These are phyloP conservation scores for Apaloderma vittatum DNA, from an alignment of 2,113 vertebrate genomes.

Conservation along the genomic window DNA sequence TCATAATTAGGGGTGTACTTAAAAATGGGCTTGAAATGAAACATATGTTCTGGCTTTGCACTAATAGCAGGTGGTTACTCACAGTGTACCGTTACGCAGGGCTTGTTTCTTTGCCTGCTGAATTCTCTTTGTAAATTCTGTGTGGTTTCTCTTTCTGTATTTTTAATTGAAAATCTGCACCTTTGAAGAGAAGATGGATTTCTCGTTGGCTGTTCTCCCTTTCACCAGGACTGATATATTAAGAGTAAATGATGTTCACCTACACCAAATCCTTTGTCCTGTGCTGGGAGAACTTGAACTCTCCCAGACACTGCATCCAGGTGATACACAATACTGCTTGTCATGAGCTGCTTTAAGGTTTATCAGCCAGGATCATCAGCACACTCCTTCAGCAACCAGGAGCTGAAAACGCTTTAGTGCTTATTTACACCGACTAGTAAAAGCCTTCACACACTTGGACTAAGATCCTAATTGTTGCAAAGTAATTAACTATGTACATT, in stretches of 20 bases:
- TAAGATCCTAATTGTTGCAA: background rate
- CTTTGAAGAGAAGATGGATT: background rate
- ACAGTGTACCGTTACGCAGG: background rate
- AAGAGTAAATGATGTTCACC: background rate
- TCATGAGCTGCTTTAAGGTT: background rate
- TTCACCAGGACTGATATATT: background rate
- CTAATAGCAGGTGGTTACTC: background rate
- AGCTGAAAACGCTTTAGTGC: background rate
- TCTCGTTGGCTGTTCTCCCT: background rate
- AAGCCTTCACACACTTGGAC: background rate
- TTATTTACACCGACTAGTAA: background rate
- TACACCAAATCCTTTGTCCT: background rate
- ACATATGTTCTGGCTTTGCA: background rate
- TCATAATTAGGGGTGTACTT: slow-evolving; percentile 39
- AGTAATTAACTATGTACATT: background rate
- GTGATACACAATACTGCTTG: background rate
- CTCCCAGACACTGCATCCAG: background rate
- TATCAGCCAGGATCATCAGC: background rate
- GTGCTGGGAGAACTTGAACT: background rate
- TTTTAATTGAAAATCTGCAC: background rate
- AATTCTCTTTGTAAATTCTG: background rate
- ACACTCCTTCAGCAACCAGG: background rate
- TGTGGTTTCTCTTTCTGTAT: background rate
- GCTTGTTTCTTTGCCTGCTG: background rate
- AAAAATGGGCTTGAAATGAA: slow-evolving; percentile 24